These are phyloP conservation scores for Drosophila pegasa DNA, from an alignment of 2,888 invertebrate species.

Conservation along the genomic window DNA sequence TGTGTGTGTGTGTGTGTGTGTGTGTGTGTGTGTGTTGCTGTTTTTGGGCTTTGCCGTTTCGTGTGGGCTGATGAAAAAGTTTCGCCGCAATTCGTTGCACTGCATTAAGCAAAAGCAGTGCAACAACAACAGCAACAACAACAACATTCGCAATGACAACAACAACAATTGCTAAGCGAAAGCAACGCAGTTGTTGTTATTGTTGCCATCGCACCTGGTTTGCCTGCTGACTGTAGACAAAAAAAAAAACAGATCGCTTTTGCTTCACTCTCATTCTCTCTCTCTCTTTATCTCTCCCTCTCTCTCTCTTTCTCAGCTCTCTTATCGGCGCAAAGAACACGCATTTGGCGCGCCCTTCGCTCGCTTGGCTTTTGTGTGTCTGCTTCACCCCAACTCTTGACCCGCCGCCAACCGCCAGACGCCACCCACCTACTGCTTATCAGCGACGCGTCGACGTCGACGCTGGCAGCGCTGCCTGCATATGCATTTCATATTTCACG, in stretches of 20 bases:
- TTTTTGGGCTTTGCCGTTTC: slow-evolving; percentile 37
- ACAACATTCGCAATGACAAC: slow-evolving; percentile 3
- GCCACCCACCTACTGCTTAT: slow-evolving; percentile 45
- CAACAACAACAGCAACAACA: slow-evolving; percentile 40
- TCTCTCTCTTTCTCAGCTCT: background rate
- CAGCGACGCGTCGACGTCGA: slow-evolving; percentile 41
- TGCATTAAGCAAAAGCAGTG: slow-evolving; percentile 68
- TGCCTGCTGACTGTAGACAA: slow-evolving; percentile 21
- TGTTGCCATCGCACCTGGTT: slow-evolving; percentile 42
- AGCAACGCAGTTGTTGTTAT: slow-evolving; percentile 28
- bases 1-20: slow-evolving; percentile 16
- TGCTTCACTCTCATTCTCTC: no score
- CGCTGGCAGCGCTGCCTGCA: slow-evolving; percentile 31
- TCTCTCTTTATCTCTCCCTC: background rate
- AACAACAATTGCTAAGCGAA: slow-evolving; percentile 34
- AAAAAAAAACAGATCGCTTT: slow-evolving; percentile 31
- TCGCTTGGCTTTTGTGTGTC: background rate
- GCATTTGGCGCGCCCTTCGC: slow-evolving; percentile 23
- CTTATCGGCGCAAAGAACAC: slow-evolving; percentile 24
- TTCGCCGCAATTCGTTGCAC: slow-evolving; percentile 75
- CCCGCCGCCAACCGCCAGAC: background rate
- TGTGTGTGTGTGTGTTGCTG: slow-evolving; percentile 47
- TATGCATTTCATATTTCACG: slow-evolving; percentile 46
- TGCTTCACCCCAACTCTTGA: background rate
- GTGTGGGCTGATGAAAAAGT: slow-evolving; percentile 71